A percentile compares a stretch with the other conserved stretches of the same genome.
Evolutionary conservation across 2,113 vertebrate species (phyloP).

Genomic region (Turnix velox): DNA sequence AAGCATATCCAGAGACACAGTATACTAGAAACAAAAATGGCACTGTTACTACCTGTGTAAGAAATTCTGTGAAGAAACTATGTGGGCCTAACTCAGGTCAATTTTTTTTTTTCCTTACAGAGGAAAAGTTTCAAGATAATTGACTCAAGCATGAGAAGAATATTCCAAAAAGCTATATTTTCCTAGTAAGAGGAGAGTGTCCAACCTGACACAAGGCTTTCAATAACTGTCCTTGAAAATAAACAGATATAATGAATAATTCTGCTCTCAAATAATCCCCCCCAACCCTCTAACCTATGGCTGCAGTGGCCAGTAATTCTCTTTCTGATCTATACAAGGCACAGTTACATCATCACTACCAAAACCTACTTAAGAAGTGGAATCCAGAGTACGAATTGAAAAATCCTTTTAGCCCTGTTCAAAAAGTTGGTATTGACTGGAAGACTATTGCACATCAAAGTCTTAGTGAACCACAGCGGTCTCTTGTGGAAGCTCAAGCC

Average conservation of each 20-base stretch:
- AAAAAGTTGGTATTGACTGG: neutral
- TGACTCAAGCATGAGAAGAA: neutral
- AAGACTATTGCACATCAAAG: neutral
- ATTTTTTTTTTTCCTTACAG: neutral
- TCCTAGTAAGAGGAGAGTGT: neutral
- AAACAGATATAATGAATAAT: neutral
- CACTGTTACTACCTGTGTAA: neutral
- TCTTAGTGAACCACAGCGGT: neutral
- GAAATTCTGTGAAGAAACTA: neutral
- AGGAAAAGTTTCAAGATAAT: neutral
- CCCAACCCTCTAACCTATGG: neutral
- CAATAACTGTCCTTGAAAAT: neutral
- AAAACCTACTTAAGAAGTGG: neutral
- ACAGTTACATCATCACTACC: neutral
- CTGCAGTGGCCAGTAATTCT: neutral
- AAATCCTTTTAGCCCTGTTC: neutral
- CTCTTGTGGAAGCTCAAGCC: neutral
- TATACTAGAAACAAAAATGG: neutral
- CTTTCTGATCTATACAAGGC: neutral
- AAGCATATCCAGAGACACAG: neutral
- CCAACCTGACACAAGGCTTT: neutral
- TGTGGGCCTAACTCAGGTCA: neutral
- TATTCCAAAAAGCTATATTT: neutral
- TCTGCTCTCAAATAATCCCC: neutral
- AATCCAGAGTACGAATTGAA: neutral